Percentiles rank a stretch among this genome's conserved stretches.
Conservation (phyloP, 2,113 vertebrate species). For the Microtus oregoni region DNA sequence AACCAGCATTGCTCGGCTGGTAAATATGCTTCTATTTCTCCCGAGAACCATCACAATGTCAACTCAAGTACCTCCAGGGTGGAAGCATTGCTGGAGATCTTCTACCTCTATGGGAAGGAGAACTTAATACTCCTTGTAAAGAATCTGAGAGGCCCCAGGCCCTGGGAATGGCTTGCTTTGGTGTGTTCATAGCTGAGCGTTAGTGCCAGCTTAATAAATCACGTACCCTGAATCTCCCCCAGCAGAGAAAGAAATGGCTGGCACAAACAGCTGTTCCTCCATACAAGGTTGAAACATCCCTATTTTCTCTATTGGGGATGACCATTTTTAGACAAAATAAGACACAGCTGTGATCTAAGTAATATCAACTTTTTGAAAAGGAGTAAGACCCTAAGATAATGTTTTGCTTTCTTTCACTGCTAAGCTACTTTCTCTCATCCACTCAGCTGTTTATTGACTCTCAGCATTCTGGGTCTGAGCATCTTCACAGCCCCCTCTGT, state of each 20-base stretch:
- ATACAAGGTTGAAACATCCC: slow-evolving; percentile 32
- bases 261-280: neutral
- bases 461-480: neutral
- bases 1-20: neutral
- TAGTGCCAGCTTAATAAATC: neutral
- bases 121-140: neutral
- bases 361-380: slow-evolving; percentile 25
- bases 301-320: slow-evolving; percentile 44
- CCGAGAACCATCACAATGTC: neutral
- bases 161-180: neutral
- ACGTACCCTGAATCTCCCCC: neutral
- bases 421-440: neutral
- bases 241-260: slow-evolving; percentile 29
- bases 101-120: slow-evolving; percentile 25
- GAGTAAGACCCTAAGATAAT: slow-evolving; percentile 2
- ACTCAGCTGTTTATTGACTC: neutral
- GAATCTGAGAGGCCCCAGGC: neutral
- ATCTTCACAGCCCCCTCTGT: neutral
- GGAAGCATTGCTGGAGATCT: neutral
- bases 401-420: neutral
- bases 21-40: slow-evolving; percentile 22
- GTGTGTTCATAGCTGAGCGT: neutral
- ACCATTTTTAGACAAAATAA: slow-evolving; percentile 62
- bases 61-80: slow-evolving; percentile 39
- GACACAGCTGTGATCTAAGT: slow-evolving; percentile 7